phyloP scores from a whole-genome alignment of 2,113 vertebrate genomes.

The Oreochromis niloticus region DNA sequence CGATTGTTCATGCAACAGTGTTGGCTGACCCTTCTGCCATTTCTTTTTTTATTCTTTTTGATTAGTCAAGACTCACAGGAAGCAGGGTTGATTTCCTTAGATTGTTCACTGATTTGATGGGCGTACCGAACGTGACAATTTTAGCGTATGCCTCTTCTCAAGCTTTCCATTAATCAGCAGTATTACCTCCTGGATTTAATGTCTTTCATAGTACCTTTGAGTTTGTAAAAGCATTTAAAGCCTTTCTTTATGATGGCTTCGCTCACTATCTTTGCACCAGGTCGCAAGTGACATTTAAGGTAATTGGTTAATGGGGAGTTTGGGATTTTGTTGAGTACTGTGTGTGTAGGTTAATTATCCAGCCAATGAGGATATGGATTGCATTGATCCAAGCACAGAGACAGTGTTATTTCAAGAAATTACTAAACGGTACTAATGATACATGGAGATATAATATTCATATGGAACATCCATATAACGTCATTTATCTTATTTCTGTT shows the following conservation, averaged over 20 bases:
- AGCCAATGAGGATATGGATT: neutral
- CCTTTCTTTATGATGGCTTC: neutral
- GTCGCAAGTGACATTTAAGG: constrained; percentile 6
- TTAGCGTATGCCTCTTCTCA: neutral
- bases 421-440: fast-evolving
- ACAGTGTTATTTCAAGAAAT: neutral
- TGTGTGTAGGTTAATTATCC: neutral
- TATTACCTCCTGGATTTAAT: neutral
- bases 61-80: neutral
- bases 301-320: neutral
- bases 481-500: neutral
- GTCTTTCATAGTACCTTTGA: neutral
- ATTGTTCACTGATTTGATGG: constrained; percentile 40
- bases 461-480: neutral
- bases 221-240: neutral
- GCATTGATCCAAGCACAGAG: neutral
- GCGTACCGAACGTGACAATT: constrained; percentile 5
- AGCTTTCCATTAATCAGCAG: neutral
- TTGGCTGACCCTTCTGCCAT: constrained; percentile 8
- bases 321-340: neutral
- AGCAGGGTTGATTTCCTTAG: constrained; percentile 19
- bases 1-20: neutral
- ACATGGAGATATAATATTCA: neutral
- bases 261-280: neutral
- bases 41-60: neutral